phyloP scores from a whole-genome alignment of 2,888 invertebrate species.

The Mongoloraphidia duomilia region DNA sequence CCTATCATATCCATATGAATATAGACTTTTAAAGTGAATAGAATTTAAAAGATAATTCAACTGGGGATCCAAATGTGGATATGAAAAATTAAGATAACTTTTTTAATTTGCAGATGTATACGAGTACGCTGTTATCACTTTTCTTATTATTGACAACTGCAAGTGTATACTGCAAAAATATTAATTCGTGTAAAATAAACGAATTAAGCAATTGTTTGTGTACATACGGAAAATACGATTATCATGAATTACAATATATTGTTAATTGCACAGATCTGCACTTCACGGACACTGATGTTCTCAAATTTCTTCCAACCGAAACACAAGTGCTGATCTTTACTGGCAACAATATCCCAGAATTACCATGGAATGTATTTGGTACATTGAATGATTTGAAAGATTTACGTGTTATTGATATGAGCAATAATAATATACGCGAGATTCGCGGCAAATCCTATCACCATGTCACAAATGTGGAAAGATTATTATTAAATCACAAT shows the following conservation, averaged over 20 bases:
- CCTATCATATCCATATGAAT: too few species aligned
- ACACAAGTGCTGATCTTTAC: constrained; percentile 57
- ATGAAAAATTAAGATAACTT: too few species aligned
- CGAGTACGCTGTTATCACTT: too few species aligned
- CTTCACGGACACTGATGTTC: constrained; percentile 40
- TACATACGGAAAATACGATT: constrained; percentile 36
- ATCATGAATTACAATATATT: constrained; percentile 34
- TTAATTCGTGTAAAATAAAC: too few species aligned
- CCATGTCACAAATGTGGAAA: constrained; percentile 50
- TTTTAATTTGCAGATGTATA: too few species aligned
- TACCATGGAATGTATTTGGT: constrained; percentile 60
- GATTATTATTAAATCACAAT: constrained; percentile 57
- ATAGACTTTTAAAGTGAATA: too few species aligned
- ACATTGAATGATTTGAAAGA: constrained; percentile 39
- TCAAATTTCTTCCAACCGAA: constrained; percentile 45
- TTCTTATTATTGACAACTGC: too few species aligned
- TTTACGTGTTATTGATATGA: constrained; percentile 55
- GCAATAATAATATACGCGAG: constrained; percentile 52
- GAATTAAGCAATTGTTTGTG: constrained; percentile 35
- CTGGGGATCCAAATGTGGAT: too few species aligned
- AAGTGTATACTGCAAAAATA: too few species aligned
- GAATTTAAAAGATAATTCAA: too few species aligned
- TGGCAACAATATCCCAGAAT: constrained; percentile 47
- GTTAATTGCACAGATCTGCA: constrained; percentile 57
- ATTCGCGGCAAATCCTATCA: constrained; percentile 63